Evolutionary conservation across 2,888 invertebrate genomes (phyloP).

Genomic region (Ptilodon capucinus): DNA sequence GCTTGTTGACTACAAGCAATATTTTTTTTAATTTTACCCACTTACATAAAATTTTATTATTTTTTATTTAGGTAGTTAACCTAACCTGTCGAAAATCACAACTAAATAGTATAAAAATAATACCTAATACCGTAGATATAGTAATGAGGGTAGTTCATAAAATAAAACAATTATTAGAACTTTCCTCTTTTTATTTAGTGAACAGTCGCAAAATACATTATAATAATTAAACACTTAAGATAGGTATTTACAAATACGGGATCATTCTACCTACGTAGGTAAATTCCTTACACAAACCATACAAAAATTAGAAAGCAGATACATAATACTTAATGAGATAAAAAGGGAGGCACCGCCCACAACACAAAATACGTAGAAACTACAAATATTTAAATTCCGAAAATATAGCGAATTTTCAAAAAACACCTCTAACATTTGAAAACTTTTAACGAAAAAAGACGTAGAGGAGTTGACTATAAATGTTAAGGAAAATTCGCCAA

Average conservation of each 20-base stretch:
- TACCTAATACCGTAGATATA: too few relatives aligned
- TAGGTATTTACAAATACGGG: conserved; percentile 78
- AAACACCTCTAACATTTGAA: conserved; percentile 45
- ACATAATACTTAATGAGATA: conserved; percentile 52
- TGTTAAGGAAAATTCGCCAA: conserved; percentile 37
- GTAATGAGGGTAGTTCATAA: not conserved
- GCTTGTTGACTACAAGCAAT: too few relatives aligned
- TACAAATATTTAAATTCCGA: conserved; percentile 29
- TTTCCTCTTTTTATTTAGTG: conserved; percentile 73
- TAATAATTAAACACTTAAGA: conserved; percentile 71
- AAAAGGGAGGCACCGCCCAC: conserved; percentile 40
- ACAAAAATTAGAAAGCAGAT: conserved; percentile 71
- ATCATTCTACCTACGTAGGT: conserved; percentile 80
- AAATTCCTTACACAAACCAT: conserved; percentile 77
- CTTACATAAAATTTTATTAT: too few relatives aligned
- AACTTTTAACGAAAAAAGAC: conserved; percentile 58
- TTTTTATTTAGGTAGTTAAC: too few relatives aligned
- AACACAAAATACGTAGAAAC: conserved; percentile 37
- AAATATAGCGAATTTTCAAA: conserved; percentile 40
- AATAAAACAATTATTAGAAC: conserved; percentile 45
- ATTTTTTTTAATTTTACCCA: too few relatives aligned
- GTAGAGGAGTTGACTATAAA: conserved; percentile 41
- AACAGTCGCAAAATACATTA: conserved; percentile 79
- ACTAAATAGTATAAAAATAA: too few relatives aligned
- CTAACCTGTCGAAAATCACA: too few relatives aligned